A percentile compares a stretch with the other conserved stretches of the same genome.
phyloP scores from a whole-genome alignment of 2,113 vertebrate species.

The Theropithecus gelada region DNA sequence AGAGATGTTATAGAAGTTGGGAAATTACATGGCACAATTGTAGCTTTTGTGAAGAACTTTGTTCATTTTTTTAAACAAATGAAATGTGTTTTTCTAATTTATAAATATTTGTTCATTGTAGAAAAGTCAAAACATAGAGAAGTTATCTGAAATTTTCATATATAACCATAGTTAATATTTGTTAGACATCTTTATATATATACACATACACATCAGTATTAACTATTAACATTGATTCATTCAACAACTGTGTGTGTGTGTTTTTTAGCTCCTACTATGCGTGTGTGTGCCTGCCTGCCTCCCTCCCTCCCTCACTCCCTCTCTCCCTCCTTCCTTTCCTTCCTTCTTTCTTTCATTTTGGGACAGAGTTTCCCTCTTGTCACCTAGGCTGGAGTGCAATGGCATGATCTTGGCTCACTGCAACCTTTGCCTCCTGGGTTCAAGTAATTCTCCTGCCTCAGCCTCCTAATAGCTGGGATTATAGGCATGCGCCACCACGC shows the following conservation, averaged over 20 bases:
- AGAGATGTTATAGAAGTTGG: not conserved
- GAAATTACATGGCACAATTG: not conserved
- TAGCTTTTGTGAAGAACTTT: conserved; percentile 25
- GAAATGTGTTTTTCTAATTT: not conserved
- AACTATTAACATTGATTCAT: not conserved
- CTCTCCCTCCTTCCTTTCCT: no score
- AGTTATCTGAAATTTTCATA: not conserved
- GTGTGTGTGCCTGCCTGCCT: no score
- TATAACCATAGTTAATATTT: conserved; percentile 13
- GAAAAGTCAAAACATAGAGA: conserved; percentile 12
- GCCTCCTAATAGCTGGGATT: no score
- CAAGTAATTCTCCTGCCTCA: no score
- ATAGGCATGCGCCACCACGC: no score
- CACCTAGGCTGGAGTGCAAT: no score
- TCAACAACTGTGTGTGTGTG: not conserved
- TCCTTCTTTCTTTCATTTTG: no score
- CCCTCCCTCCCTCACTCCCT: no score
- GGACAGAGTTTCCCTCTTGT: no score
- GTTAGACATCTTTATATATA: not conserved
- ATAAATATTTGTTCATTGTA: not conserved
- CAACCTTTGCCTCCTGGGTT: no score
- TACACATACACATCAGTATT: not conserved
- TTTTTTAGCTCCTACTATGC: not conserved
- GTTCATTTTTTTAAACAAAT: conserved; percentile 17
- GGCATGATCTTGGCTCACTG: no score